These are phyloP conservation scores for Hedychridium roseum DNA, from an alignment of 2,888 invertebrate species.

Conservation along the genomic window DNA sequence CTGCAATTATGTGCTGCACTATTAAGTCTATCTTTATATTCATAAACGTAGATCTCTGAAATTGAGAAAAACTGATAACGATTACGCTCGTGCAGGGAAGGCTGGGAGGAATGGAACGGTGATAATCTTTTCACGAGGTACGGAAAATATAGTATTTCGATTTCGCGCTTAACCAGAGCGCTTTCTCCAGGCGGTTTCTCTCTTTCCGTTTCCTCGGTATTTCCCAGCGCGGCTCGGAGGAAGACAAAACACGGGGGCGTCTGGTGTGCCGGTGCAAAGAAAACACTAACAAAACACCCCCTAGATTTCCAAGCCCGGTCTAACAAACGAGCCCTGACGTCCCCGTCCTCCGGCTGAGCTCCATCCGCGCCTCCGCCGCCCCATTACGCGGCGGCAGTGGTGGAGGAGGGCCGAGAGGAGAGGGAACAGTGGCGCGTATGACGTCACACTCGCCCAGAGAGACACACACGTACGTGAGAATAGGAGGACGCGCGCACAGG, in stretches of 20 bases:
- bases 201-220: no score
- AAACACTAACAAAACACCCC: slow-evolving; percentile 55
- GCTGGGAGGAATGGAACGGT: no score
- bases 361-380: slow-evolving; percentile 13
- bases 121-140: slow-evolving; percentile 23
- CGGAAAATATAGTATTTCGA: slow-evolving; percentile 21
- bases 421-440: slow-evolving; percentile 48
- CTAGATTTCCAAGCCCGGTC: slow-evolving; percentile 42
- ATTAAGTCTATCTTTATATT: no score
- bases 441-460: slow-evolving; percentile 47
- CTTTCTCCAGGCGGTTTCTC: slow-evolving; percentile 23
- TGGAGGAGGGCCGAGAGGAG: no score
- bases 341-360: slow-evolving; percentile 24
- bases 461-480: slow-evolving; percentile 30
- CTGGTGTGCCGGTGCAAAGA: slow-evolving; percentile 45
- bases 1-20: no score
- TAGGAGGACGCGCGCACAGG: no score
- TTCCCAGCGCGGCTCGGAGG: no score
- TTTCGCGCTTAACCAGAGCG: slow-evolving; percentile 30
- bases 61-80: no score
- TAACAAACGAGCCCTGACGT: slow-evolving; percentile 59
- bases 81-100: no score
- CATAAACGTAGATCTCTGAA: no score
- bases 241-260: slow-evolving; percentile 45
- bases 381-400: slow-evolving; percentile 56